phyloP scores from a whole-genome alignment of 2,888 invertebrate species.

The Lasioglossum zephyrum region DNA sequence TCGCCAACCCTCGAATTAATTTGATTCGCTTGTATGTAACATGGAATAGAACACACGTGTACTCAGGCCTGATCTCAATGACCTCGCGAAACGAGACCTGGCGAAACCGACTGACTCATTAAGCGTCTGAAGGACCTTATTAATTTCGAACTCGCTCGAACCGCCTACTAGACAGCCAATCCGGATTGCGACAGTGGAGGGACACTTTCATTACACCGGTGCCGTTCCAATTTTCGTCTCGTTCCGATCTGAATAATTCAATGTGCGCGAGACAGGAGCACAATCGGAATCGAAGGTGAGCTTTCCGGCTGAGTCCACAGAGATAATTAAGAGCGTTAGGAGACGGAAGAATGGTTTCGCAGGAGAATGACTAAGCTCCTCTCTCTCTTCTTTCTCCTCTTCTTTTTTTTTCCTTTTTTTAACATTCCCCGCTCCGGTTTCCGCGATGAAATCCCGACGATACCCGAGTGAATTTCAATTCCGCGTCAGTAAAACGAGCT shows the following conservation, averaged over 20 bases:
- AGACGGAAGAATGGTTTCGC: conserved; percentile 52
- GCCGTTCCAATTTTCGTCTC: conserved; percentile 21
- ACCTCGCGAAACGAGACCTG: background rate
- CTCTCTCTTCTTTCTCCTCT: background rate
- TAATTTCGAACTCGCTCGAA: background rate
- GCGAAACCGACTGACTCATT: background rate
- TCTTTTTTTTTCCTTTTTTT: background rate
- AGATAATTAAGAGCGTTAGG: conserved; percentile 66
- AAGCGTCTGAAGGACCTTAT: conserved; percentile 14
- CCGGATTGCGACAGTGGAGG: conserved; percentile 1
- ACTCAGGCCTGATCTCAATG: too few relatives aligned
- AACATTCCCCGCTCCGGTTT: conserved; percentile 20
- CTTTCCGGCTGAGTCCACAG: conserved; percentile 57
- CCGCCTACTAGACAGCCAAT: conserved; percentile 8
- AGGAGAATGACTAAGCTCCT: conserved; percentile 48
- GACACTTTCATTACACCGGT: conserved; percentile 26
- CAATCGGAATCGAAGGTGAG: conserved; percentile 45
- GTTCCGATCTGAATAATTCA: conserved; percentile 29
- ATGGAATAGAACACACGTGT: background rate
- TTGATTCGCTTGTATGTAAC: background rate
- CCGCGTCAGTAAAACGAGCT: conserved; percentile 66
- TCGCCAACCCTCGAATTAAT: background rate
- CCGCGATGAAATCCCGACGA: conserved; percentile 53
- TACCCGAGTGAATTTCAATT: conserved; percentile 63
- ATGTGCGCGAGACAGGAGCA: conserved; percentile 9